Conservation (phyloP, 1,140 invertebrate species). For the Drosophila lacertosa region DNA sequence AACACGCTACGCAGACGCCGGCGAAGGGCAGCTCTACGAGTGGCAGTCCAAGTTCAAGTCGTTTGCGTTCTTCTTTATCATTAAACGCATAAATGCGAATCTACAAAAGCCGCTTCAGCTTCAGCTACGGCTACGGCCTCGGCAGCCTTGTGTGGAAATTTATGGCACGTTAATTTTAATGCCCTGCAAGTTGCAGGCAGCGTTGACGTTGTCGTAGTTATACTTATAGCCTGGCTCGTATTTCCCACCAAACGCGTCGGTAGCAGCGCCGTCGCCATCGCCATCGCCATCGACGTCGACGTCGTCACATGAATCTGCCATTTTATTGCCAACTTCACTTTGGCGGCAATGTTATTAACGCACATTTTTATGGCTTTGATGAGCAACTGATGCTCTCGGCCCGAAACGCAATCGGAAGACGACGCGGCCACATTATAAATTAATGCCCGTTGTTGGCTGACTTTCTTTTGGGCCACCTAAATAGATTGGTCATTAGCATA, state of each 20-base stretch:
- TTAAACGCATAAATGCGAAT: slow-evolving; percentile 82
- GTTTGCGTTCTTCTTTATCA: slow-evolving; percentile 72
- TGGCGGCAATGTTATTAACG: slow-evolving; percentile 83
- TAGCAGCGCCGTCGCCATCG: slow-evolving; percentile 65
- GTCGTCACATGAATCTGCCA: slow-evolving; percentile 80
- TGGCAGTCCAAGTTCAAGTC: not conserved
- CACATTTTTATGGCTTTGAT: slow-evolving; percentile 74
- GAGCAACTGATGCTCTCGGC: slow-evolving; percentile 37
- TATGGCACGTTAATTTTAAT: slow-evolving; percentile 82
- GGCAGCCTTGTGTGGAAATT: slow-evolving; percentile 76
- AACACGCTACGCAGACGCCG: slow-evolving; percentile 59
- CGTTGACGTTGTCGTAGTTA: slow-evolving; percentile 46
- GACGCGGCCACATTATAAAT: slow-evolving; percentile 54
- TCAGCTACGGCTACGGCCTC: slow-evolving; percentile 21
- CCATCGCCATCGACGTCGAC: slow-evolving; percentile 31
- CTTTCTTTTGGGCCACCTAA: slow-evolving; percentile 57
- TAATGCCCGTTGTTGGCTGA: slow-evolving; percentile 39
- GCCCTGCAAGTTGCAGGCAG: slow-evolving; percentile 49
- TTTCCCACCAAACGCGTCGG: slow-evolving; percentile 77
- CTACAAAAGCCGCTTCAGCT: slow-evolving; percentile 56
- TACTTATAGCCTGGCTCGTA: slow-evolving; percentile 48
- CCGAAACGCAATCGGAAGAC: not conserved
- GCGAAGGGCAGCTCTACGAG: not conserved
- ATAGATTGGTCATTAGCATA: slow-evolving; percentile 59
- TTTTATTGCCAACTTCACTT: slow-evolving; percentile 81